Base-by-base conservation (phyloP, 2,797 vertebrate species). In the Urosaurus nigricauda region DNA sequence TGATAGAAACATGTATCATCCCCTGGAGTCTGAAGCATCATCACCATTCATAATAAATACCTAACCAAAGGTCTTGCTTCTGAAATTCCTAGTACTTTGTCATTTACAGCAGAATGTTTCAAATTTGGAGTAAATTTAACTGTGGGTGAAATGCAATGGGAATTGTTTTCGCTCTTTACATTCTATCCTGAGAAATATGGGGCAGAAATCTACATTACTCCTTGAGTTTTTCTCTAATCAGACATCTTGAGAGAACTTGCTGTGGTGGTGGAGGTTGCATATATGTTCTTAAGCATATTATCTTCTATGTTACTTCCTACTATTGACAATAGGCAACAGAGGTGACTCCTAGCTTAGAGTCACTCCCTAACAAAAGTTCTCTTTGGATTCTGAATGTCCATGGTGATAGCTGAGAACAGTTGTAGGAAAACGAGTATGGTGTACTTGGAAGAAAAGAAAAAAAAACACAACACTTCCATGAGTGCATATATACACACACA, bases 361-460 rank as follows among this genome's bases (percentile, higher is more conserved):
- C 4, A 68, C 14, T 26, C 40, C n/a, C 13, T 29, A 58, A 51
- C 6, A 75, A 43, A 6, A 51, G 13, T 32, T 58, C 19, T 85
- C 19, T 26, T 88, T 65, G 51, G 32, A 86, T 84, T 88, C 63
- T 65, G 35, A 86, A 2, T 92, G 85, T 86, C 0, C 90, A 79
- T 8, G 14, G 9, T 68, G 35, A 60, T 2, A 79, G 24, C 70
- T n/a, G 21, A 17, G n/a, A 47, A 82, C 90, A 89, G 87, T 73
- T 17, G 3, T 12, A 84, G 32, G 75, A 71, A 87, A 84, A 74
- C 87, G 91, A 90, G 9, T 87, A 35, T 73, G 29, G 80, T 70
- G 78, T 86, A 77, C 84, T 91, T 85, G 51, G n/a, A 70, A 71
- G 58, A 29, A 26, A 47, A 53, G 43, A 5, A 2, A 43, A 43